Conservation (phyloP, 2,113 vertebrate genomes). For the Mus spicilegus region DNA sequence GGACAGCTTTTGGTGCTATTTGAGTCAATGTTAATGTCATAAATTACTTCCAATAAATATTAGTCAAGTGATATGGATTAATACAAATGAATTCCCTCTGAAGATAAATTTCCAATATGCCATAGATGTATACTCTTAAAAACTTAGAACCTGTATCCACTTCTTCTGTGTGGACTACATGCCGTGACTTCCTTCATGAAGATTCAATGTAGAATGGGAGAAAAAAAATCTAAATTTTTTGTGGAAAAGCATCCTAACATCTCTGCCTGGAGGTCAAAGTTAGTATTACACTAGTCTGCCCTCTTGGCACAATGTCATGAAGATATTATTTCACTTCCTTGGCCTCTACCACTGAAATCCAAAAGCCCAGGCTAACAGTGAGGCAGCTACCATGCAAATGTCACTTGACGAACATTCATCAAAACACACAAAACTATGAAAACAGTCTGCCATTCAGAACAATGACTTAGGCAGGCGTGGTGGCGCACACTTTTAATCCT, state of each 20-base stretch:
- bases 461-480: neutral
- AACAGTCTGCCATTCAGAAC: neutral
- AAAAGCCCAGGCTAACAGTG: neutral
- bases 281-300: fast-evolving
- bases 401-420: neutral
- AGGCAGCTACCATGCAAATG: neutral
- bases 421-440: neutral
- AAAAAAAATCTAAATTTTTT: neutral
- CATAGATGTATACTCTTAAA: neutral
- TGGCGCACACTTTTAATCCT: too few species aligned
- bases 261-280: too few species aligned
- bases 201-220: fast-evolving
- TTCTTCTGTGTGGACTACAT: fast-evolving
- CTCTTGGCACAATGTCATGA: neutral
- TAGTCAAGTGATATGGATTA: neutral
- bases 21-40: neutral
- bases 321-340: neutral
- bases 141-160: fast-evolving
- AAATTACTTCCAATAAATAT: neutral
- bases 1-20: neutral
- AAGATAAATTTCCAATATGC: neutral
- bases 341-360: fast-evolving
- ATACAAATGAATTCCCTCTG: neutral
- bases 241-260: neutral
- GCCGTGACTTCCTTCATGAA: neutral